Conservation (phyloP, 1,140 invertebrate species). For the Solenopsis invicta region DNA sequence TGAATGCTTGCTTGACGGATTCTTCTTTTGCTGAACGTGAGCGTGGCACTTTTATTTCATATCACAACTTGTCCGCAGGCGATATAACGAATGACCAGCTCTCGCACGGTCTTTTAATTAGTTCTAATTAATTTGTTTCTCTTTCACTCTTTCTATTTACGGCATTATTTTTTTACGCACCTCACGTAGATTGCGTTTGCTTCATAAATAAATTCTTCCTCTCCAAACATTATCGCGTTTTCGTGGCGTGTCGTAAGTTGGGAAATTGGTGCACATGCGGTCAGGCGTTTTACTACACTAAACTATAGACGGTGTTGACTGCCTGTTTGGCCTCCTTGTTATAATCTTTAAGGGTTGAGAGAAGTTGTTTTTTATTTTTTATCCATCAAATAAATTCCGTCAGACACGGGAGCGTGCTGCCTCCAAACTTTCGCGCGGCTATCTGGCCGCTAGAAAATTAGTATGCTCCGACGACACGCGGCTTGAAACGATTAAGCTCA, state of each 20-base stretch:
- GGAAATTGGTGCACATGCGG: neutral
- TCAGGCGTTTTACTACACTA: neutral
- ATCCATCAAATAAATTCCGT: constrained; percentile 19
- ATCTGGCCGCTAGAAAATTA: constrained; percentile 29
- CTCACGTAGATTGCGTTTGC: neutral
- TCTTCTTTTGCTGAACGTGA: neutral
- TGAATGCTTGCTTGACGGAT: neutral
- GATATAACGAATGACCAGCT: constrained; percentile 5
- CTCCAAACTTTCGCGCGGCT: neutral
- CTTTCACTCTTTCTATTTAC: neutral
- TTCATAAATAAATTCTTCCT: constrained; percentile 15
- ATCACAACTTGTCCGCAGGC: neutral
- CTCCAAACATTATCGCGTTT: neutral
- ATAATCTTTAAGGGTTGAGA: neutral
- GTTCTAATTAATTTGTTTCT: neutral
- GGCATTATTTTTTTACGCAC: neutral
- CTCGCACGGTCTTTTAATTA: constrained; percentile 14
- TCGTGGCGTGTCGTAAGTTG: constrained; percentile 3
- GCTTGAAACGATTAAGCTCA: constrained; percentile 45
- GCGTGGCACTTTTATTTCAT: constrained; percentile 2
- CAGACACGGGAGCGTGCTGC: neutral
- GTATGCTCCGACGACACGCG: constrained; percentile 36
- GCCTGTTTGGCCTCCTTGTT: neutral
- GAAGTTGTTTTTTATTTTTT: constrained; percentile 10
- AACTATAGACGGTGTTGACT: neutral